Percentiles rank a stretch among this genome's conserved stretches.
These are phyloP conservation scores for Anomalospiza imberbis DNA, from an alignment of 2,797 vertebrate species.

Conservation along the genomic window DNA sequence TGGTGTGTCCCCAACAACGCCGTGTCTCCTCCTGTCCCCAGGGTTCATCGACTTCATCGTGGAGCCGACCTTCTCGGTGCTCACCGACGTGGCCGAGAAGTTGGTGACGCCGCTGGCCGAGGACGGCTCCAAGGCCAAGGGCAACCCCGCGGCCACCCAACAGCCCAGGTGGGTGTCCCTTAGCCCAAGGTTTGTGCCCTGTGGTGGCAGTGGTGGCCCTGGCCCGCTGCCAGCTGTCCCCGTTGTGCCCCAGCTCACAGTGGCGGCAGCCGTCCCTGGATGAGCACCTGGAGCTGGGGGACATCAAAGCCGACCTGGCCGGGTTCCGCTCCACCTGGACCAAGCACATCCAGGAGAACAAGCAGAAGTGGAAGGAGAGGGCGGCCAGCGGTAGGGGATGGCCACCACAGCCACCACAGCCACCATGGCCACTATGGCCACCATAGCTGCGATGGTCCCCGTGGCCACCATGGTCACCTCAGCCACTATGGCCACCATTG, in stretches of 20 bases:
- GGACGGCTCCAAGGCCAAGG: slow-evolving; percentile 76
- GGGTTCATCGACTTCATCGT: slow-evolving; percentile 96
- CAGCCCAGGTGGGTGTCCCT: slow-evolving; percentile 67
- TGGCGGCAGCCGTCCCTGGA: slow-evolving; percentile 90
- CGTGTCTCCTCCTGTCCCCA: not conserved
- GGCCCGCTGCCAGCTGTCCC: not conserved
- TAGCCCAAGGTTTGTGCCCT: rapidly evolving
- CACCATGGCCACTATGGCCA: too few relatives aligned
- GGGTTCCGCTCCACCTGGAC: slow-evolving; percentile 90
- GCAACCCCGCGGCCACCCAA: not conserved
- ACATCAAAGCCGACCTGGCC: slow-evolving; percentile 87
- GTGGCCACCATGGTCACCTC: too few relatives aligned
- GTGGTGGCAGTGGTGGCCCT: rapidly evolving
- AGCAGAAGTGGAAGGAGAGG: slow-evolving; percentile 91
- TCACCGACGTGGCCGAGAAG: slow-evolving; percentile 92
- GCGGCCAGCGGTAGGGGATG: slow-evolving; percentile 79
- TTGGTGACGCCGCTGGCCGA: slow-evolving; percentile 86
- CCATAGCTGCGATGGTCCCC: too few relatives aligned
- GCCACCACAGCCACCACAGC: not conserved
- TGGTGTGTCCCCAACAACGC: not conserved
- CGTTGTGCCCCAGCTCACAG: slow-evolving; percentile 72
- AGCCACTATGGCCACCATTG: rapidly evolving
- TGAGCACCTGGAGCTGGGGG: slow-evolving; percentile 83
- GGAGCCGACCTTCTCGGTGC: slow-evolving; percentile 90
- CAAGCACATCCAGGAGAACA: slow-evolving; percentile 91